These are phyloP conservation scores for Sinodicranocentrus sp. DNA, from an alignment of 2,888 invertebrate genomes.

Conservation along the genomic window DNA sequence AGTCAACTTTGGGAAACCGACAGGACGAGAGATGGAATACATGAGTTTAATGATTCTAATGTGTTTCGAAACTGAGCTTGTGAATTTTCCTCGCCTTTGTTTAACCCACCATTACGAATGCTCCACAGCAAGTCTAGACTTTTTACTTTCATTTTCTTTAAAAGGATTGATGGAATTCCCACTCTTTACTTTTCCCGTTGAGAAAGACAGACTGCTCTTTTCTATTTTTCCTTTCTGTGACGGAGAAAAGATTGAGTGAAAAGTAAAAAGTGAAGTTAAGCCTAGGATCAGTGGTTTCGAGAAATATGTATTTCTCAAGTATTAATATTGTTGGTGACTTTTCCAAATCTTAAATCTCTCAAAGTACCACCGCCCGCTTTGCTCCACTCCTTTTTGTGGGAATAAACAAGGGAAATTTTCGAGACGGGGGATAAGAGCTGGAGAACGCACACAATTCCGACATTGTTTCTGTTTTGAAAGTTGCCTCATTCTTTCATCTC, in stretches of 20 bases:
- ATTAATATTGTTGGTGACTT: conserved; percentile 15
- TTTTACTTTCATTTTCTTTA: no score
- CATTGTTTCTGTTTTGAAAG: not conserved
- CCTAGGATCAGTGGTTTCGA: conserved; percentile 24
- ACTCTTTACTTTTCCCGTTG: not conserved
- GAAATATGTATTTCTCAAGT: not conserved
- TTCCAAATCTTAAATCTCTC: conserved; percentile 32
- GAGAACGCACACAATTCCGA: not conserved
- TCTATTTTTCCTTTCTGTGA: not conserved
- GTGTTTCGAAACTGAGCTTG: conserved; percentile 19
- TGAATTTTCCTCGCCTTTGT: not conserved
- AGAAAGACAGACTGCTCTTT: not conserved
- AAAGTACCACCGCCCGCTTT: not conserved
- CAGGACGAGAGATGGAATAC: conserved; percentile 3
- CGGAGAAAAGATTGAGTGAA: conserved; percentile 22
- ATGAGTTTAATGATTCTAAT: conserved; percentile 25
- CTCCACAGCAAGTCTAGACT: no score
- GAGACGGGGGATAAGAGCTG: not conserved
- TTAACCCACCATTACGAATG: not conserved
- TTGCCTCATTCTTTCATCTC: conserved; percentile 12
- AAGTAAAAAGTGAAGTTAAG: conserved; percentile 41
- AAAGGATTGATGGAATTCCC: not conserved
- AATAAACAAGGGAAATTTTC: not conserved
- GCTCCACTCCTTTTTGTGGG: not conserved
- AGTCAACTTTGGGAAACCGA: conserved; percentile 14